phyloP scores from a whole-genome alignment of 2,888 invertebrate genomes.

The Temnothorax rugatulus region DNA sequence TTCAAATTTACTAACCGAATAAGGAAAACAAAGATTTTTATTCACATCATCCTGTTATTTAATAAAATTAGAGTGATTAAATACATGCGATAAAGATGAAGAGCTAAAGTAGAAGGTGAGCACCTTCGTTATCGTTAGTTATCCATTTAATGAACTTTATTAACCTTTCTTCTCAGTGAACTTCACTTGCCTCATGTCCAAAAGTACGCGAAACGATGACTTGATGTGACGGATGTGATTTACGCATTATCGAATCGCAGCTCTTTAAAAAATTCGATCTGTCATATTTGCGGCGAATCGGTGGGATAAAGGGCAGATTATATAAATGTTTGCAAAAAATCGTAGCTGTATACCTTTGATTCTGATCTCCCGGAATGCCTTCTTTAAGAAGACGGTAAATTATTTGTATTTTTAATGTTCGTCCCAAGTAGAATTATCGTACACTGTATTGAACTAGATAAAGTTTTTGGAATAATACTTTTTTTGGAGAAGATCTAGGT shows the following conservation, averaged over 20 bases:
- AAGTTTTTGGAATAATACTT: constrained; percentile 7
- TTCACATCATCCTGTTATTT: constrained; percentile 4
- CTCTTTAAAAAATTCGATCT: neutral
- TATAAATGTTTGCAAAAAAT: constrained; percentile 14
- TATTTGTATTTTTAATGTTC: constrained; percentile 1
- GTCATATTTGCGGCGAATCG: constrained; percentile 11
- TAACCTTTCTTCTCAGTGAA: neutral
- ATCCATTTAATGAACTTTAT: neutral
- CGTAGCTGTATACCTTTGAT: neutral
- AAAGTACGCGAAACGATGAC: neutral
- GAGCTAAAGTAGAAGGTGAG: neutral
- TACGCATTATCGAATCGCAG: neutral
- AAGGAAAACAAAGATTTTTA: neutral
- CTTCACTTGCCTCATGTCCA: neutral
- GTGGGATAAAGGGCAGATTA: constrained; percentile 15
- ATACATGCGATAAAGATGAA: neutral
- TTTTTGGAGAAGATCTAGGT: neutral
- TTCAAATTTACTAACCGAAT: neutral
- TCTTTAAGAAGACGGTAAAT: constrained; percentile 18
- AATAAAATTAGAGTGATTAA: neutral
- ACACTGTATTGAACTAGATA: neutral
- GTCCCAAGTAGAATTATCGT: neutral
- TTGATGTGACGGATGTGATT: neutral
- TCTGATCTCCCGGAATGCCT: neutral
- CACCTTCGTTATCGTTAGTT: neutral